Conservation (phyloP, 2,888 invertebrate genomes). For the Melieria picta region DNA sequence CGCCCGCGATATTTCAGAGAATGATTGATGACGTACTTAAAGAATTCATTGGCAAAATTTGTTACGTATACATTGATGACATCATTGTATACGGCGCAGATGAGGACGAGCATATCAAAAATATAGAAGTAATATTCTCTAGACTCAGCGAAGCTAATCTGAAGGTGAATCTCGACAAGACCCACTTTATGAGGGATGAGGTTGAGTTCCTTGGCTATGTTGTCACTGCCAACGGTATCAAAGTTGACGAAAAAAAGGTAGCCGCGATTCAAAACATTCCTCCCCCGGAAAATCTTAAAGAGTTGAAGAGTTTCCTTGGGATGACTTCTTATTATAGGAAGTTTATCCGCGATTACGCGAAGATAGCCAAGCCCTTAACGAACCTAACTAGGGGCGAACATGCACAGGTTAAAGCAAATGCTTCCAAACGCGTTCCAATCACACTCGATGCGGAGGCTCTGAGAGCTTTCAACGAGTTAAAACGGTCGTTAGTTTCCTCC, state of each 20-base stretch:
- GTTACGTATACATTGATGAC: constrained; percentile 27
- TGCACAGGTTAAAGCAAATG: no score
- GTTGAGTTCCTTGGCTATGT: constrained; percentile 36
- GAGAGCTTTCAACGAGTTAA: no score
- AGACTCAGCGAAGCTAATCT: constrained; percentile 26
- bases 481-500: fast-evolving
- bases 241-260: background rate
- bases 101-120: constrained; percentile 18
- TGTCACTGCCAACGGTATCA: constrained; percentile 15
- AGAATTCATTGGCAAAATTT: constrained; percentile 19
- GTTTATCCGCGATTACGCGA: no score
- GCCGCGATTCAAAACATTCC: no score
- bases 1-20: background rate
- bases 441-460: no score
- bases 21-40: constrained; percentile 27
- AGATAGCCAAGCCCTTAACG: no score
- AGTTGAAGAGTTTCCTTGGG: no score
- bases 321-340: no score
- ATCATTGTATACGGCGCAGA: constrained; percentile 16
- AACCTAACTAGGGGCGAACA: no score
- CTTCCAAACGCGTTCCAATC: no score
- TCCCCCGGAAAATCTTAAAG: no score
- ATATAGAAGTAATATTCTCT: constrained; percentile 21
- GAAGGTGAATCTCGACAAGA: constrained; percentile 21
- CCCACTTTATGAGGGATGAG: constrained; percentile 17